Base-by-base conservation (phyloP, 2,113 vertebrate genomes). In the Haplotaxodon microlepis region DNA sequence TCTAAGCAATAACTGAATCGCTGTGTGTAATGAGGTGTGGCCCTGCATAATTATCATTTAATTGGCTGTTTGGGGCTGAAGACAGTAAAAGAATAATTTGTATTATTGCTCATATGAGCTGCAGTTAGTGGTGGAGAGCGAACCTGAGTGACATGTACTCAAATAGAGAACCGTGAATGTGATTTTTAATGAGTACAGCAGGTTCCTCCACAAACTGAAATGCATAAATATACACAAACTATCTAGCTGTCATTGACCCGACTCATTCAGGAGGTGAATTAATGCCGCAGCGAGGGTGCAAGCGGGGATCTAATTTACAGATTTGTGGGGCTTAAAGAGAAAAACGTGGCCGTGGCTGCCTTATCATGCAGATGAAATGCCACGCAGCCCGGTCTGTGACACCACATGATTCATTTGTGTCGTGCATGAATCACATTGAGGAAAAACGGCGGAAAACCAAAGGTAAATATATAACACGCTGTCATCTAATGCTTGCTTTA, bases 1-100 rank as follows among this genome's bases (percentile, higher is more conserved):
- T 56, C 17, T 63, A 63, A 83, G 54, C 87, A 87, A 83, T 90
- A 84, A 86, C 34, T 90, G 56, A 76, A 76, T 92, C 27, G 71
- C 84, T 89, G 47, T 73, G 90, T 83, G 31, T 40, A 88, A 79
- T 85, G 90, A 93, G 89, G 56, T 82, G 92, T 91, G 90, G 82
- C 36, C 61, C 59, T 59, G 38, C 61, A 73, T 88, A 78, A 94
- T 90, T 90, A 91, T 91, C 79, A 84, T 93, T 89, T 92, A 93
- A 93, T 90, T 50, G 4, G 53, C 71, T 92, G 73, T 92, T 93
- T 90, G 57, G 83, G 61, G 61, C 73, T 51, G 47, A 88, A 80
- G 59, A 90, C 73, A 50, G 57, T 34, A 50, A 88, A 84, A 86
- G 45, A 88, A 83, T 57, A 85, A 90, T 78, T 78, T 31, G 69